Conservation (phyloP, 2,888 invertebrate genomes). For the Drosophila robusta region DNA sequence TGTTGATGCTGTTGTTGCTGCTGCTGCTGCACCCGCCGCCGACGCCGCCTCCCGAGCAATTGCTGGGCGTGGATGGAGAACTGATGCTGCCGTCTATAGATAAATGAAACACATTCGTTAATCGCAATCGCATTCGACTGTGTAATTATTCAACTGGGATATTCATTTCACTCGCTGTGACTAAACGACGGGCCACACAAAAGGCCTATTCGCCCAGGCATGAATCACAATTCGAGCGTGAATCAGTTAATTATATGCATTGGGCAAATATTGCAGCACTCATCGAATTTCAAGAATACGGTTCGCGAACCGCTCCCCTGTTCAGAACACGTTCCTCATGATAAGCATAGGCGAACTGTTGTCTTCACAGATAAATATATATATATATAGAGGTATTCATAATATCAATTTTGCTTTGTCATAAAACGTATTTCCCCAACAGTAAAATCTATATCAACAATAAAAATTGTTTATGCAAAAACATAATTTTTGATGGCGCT, state of each 20-base stretch:
- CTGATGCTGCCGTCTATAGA: constrained; percentile 82
- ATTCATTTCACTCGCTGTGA: constrained; percentile 4
- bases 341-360: not conserved
- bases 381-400: too few species aligned
- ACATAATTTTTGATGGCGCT: too few species aligned
- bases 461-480: too few species aligned
- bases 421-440: too few species aligned
- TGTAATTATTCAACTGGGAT: constrained; percentile 4
- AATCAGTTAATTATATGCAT: constrained; percentile 23
- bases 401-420: too few species aligned
- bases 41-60: constrained; percentile 60
- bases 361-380: too few species aligned
- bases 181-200: constrained; percentile 10
- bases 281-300: constrained; percentile 10
- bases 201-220: not conserved
- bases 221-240: constrained; percentile 22
- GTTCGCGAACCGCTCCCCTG: not conserved
- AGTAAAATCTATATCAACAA: too few species aligned
- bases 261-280: not conserved
- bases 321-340: not conserved
- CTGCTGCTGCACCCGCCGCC: constrained; percentile 45
- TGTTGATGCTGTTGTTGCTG: constrained; percentile 61
- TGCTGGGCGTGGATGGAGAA: constrained; percentile 84
- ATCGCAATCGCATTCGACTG: not conserved
- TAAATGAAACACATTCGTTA: not conserved